Conservation (phyloP, 2,113 vertebrate genomes). For the Chionomys nivalis region DNA sequence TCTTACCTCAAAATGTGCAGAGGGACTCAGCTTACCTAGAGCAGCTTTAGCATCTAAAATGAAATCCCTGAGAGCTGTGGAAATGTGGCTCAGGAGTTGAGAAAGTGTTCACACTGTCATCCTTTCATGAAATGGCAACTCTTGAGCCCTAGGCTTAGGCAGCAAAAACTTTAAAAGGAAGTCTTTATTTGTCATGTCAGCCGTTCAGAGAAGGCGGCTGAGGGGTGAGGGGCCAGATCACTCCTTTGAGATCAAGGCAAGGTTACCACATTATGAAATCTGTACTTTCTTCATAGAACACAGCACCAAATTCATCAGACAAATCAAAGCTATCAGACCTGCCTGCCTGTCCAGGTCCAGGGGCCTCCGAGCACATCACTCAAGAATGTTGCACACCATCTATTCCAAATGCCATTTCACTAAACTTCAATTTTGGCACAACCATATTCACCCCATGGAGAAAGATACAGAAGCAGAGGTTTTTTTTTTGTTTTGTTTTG, state of each 20-base stretch:
- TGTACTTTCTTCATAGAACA: background rate
- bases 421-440: background rate
- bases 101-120: background rate
- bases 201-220: background rate
- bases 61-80: background rate
- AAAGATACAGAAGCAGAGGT: background rate
- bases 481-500: background rate
- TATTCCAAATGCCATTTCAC: background rate
- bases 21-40: background rate
- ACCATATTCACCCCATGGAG: background rate
- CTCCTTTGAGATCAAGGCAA: background rate
- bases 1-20: background rate
- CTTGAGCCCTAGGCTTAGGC: background rate
- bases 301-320: background rate
- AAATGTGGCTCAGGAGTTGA: background rate
- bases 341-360: background rate
- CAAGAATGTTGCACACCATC: background rate
- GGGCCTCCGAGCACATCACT: background rate
- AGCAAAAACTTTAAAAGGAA: background rate
- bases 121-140: background rate
- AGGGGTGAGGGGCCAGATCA: background rate
- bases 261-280: background rate
- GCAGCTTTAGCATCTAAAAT: background rate
- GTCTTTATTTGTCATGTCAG: background rate
- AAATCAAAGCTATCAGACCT: background rate